These are phyloP conservation scores for Salpingus planirostris DNA, from an alignment of 2,888 invertebrate species.

Conservation along the genomic window DNA sequence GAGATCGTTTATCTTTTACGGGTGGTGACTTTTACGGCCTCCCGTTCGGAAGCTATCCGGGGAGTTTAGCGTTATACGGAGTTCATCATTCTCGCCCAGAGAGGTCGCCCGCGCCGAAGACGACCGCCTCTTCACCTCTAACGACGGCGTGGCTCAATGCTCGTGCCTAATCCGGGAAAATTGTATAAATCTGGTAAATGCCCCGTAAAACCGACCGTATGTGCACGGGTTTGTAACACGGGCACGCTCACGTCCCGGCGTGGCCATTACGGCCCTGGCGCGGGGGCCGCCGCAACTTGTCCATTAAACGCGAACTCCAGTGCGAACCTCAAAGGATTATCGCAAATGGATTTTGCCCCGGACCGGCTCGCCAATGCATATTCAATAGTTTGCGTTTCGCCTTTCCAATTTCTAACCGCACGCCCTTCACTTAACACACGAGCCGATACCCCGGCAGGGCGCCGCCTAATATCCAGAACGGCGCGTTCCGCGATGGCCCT, in stretches of 20 bases:
- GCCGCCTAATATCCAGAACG: too few species aligned
- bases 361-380: constrained; percentile 24
- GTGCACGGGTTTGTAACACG: too few species aligned
- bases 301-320: constrained; percentile 28
- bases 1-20: constrained; percentile 25
- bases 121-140: too few species aligned
- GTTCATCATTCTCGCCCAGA: too few species aligned
- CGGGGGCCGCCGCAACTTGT: constrained; percentile 24
- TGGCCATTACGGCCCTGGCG: constrained; percentile 22
- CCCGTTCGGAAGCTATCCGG: constrained; percentile 7
- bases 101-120: too few species aligned
- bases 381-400: constrained; percentile 28
- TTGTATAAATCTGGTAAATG: too few species aligned
- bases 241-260: too few species aligned
- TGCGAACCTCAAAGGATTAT: constrained; percentile 31
- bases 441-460: too few species aligned
- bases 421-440: constrained; percentile 15
- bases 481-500: too few species aligned
- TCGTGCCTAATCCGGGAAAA: too few species aligned
- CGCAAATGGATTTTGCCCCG: constrained; percentile 29
- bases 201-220: too few species aligned
- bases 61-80: neutral
- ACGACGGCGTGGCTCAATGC: too few species aligned
- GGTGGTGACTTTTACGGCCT: constrained; percentile 17
- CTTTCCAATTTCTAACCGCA: constrained; percentile 18